phyloP scores from a whole-genome alignment of 2,113 vertebrate species.

The Neopipo cinnamomea region DNA sequence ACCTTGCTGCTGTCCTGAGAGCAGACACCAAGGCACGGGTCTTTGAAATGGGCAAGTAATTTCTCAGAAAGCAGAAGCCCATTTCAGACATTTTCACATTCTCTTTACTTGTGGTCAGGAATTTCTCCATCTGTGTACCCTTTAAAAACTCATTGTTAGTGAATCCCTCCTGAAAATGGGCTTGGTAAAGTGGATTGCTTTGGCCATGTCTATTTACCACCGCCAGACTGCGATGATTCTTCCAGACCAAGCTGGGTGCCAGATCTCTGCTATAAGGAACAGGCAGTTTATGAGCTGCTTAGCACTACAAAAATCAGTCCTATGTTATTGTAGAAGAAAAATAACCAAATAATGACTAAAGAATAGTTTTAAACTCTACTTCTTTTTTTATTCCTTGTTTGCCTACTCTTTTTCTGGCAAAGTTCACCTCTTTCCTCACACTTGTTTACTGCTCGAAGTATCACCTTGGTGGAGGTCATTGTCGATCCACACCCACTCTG shows the following conservation, averaged over 20 bases:
- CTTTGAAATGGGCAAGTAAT: not conserved
- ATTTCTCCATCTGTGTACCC: not conserved
- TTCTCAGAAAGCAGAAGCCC: not conserved
- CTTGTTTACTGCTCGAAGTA: not conserved
- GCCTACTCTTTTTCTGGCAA: not conserved
- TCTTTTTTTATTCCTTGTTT: not conserved
- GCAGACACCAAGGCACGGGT: not conserved
- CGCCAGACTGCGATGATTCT: not conserved
- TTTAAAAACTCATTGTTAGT: not conserved
- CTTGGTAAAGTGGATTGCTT: not conserved
- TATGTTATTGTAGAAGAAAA: not conserved
- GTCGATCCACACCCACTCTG: not conserved
- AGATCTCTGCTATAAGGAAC: not conserved
- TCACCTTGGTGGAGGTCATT: not conserved
- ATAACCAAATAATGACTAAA: not conserved
- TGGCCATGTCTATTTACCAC: not conserved
- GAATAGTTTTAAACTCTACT: not conserved
- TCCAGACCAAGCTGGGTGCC: not conserved
- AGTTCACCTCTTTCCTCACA: not conserved
- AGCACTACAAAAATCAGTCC: not conserved
- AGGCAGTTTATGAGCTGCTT: not conserved
- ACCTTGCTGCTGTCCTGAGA: not conserved
- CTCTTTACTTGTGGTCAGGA: not conserved
- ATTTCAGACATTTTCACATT: not conserved
- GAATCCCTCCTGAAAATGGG: not conserved